Conservation (phyloP, 1,140 invertebrate genomes). For the Papilio polyxenes region DNA sequence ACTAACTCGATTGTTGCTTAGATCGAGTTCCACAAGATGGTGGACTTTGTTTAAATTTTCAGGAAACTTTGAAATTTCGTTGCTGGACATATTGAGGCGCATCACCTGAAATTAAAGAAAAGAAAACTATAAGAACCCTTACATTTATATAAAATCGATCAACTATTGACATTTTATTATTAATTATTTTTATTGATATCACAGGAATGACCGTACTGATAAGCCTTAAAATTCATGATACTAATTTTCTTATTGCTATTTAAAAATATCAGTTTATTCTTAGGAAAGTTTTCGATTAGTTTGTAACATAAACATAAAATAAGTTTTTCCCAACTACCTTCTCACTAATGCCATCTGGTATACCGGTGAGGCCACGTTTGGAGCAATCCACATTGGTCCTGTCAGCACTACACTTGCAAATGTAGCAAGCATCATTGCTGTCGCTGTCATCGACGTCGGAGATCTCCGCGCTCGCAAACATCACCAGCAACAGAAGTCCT, state of each 20-base stretch:
- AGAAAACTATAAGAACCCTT: background rate
- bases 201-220: too few relatives aligned
- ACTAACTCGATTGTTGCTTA: slow-evolving; percentile 81
- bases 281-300: too few relatives aligned
- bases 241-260: too few relatives aligned
- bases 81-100: slow-evolving; percentile 83
- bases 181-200: too few relatives aligned
- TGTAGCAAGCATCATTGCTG: slow-evolving; percentile 57
- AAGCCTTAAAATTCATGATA: too few relatives aligned
- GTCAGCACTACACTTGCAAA: slow-evolving; percentile 64
- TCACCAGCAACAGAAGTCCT: slow-evolving; percentile 51
- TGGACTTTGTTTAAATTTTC: slow-evolving; percentile 64
- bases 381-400: slow-evolving; percentile 65
- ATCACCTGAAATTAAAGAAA: slow-evolving; percentile 67
- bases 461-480: slow-evolving; percentile 52
- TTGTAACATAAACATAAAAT: too few relatives aligned
- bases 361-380: slow-evolving; percentile 58
- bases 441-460: slow-evolving; percentile 62
- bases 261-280: too few relatives aligned
- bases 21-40: slow-evolving; percentile 79
- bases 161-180: too few relatives aligned
- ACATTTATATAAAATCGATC: background rate
- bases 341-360: slow-evolving; percentile 59
- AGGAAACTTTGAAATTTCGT: slow-evolving; percentile 81
- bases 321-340: slow-evolving; percentile 51